Percentiles rank a stretch among this genome's conserved stretches.
Evolutionary conservation across 2,113 vertebrate species (phyloP).

Genomic region (Oryzias woworae): DNA sequence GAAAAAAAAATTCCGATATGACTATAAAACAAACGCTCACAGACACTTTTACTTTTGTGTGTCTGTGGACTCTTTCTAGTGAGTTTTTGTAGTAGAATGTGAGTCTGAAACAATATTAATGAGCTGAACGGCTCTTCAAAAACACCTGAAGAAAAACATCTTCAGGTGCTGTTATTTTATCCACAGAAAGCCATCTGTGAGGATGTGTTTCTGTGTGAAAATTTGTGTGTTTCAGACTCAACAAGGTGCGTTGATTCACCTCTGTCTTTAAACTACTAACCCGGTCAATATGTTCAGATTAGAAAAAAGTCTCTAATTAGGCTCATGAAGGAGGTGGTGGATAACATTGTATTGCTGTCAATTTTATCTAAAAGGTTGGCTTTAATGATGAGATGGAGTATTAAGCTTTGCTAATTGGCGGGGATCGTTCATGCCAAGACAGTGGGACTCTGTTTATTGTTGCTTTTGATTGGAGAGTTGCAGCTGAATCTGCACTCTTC

Average conservation of each 20-base stretch:
- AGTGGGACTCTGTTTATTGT: not conserved
- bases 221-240: not conserved
- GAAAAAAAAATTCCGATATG: no score
- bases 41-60: no score
- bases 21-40: no score
- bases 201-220: not conserved
- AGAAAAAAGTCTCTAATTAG: constrained; percentile 25
- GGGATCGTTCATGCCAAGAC: not conserved
- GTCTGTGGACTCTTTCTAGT: no score
- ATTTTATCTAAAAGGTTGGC: constrained; percentile 13
- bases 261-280: constrained; percentile 11
- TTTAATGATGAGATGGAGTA: constrained; percentile 33
- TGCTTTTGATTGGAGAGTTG: not conserved
- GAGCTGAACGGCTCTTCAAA: no score
- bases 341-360: constrained; percentile 4
- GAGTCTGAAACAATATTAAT: no score
- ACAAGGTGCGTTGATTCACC: not conserved
- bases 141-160: no score
- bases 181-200: not conserved
- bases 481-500: not conserved
- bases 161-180: not conserved
- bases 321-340: not conserved
- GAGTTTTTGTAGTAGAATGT: no score
- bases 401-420: constrained; percentile 13
- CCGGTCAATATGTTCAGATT: constrained; percentile 27